Evolutionary conservation across 2,113 vertebrate species (phyloP).

Genomic region (Sapayoa aenigma): DNA sequence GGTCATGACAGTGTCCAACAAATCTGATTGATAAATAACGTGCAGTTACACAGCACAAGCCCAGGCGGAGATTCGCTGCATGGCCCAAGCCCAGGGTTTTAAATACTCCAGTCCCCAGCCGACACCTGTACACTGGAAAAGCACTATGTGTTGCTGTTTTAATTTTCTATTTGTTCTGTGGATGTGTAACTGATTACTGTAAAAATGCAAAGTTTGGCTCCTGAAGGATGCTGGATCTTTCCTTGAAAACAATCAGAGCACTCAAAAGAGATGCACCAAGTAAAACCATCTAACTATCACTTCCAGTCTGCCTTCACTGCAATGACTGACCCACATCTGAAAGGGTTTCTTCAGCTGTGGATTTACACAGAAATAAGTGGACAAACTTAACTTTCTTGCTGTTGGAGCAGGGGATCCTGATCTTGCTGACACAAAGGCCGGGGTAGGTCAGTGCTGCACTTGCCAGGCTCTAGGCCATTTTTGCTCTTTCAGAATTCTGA

Average conservation of each 20-base stretch:
- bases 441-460: background rate
- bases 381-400: background rate
- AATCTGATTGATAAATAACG: background rate
- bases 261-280: background rate
- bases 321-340: background rate
- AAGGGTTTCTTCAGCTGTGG: background rate
- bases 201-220: background rate
- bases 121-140: background rate
- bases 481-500: background rate
- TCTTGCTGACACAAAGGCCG: background rate
- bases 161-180: background rate
- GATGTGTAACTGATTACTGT: background rate
- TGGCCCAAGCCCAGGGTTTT: background rate
- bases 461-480: background rate
- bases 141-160: background rate
- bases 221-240: background rate
- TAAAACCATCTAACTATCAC: background rate
- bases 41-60: fast-evolving
- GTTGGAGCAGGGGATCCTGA: background rate
- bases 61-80: background rate
- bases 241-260: background rate
- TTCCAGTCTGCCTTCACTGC: background rate
- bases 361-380: background rate
- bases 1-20: background rate
- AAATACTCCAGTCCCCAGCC: background rate